Evolutionary conservation across 92 coral and sea anemone species (phyloP).

Genomic region (Parazoanthus atlanticus): DNA sequence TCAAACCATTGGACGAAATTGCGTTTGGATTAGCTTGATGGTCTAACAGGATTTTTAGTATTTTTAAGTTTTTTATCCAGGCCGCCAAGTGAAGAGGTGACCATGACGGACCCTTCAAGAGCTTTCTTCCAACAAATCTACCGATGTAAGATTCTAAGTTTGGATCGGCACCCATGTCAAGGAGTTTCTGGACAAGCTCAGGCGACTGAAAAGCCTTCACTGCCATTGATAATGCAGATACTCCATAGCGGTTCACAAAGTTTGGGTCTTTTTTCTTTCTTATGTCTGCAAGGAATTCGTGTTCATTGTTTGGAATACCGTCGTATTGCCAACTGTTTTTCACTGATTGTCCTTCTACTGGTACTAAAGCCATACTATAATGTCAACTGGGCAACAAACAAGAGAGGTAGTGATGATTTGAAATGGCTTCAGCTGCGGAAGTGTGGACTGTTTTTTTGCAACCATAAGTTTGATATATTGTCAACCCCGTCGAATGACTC

Average conservation of each 20-base stretch:
- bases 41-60: background rate
- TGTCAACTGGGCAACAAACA: too few relatives aligned
- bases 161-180: conserved; percentile 30
- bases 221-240: background rate
- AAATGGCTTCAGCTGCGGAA: too few relatives aligned
- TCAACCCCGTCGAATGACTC: too few relatives aligned
- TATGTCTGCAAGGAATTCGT: background rate
- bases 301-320: background rate
- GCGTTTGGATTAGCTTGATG: background rate
- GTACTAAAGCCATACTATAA: background rate
- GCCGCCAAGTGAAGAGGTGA: background rate
- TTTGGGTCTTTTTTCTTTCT: background rate
- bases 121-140: conserved; percentile 11
- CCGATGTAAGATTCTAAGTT: conserved; percentile 32
- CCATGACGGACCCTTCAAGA: background rate
- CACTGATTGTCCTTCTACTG: background rate
- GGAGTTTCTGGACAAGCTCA: conserved; percentile 14
- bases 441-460: too few relatives aligned
- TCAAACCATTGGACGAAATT: background rate
- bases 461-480: too few relatives aligned
- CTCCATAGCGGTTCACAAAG: background rate
- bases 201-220: background rate
- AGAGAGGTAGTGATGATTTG: too few relatives aligned
- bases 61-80: background rate
- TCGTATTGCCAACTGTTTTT: background rate